Base-by-base conservation (phyloP, 2,797 vertebrate genomes). In the Amniataba percoides region DNA sequence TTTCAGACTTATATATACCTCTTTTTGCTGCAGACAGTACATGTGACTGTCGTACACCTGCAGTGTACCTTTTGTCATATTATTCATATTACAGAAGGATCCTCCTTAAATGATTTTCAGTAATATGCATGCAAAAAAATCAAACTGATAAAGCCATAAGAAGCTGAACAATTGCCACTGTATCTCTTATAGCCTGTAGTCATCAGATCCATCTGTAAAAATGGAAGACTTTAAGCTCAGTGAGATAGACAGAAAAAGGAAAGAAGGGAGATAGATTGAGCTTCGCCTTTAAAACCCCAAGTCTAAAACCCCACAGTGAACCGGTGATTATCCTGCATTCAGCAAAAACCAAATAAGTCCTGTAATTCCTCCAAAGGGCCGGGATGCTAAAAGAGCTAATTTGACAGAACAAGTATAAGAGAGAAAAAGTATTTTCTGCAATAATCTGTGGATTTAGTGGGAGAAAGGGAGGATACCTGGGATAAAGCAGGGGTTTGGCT, bases 391-490 rank as follows among this genome's bases (percentile, higher is more conserved):
- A 91, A 87, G 76, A 94, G 79, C 91, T 94, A 83, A 95, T 94
- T 95, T 94, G 93, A 93, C 92, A 89, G 93, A 95, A 94, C 93
- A 93, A 91, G 90, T 93, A 86, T 88, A 83, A 89, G 88, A 83
- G 87, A 90, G 89, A 89, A 89, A 92, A 92, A 88, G 88, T 89
- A 89, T 93, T 95, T 95, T 91, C 87, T 86, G 87, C 84, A 89
- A 92, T 94, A 94, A 94, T 95, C 91, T 92, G 83, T 91, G 93
- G 94, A 93, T 93, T 95, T 95, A 90, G 83, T 56, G 46, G 66
- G 56, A 78, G 83, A 93, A 89, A 89, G 81, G 79, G 81, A 85
- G 91, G 92, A 92, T 94, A 94, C 91, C 92, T 94, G 87, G 90
- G 91, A 93, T 94, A 88, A 94, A 92, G 90, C 86, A 86, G 80